These are phyloP conservation scores for Pseudococcus viburni DNA, from an alignment of 2,888 invertebrate genomes.

Conservation along the genomic window DNA sequence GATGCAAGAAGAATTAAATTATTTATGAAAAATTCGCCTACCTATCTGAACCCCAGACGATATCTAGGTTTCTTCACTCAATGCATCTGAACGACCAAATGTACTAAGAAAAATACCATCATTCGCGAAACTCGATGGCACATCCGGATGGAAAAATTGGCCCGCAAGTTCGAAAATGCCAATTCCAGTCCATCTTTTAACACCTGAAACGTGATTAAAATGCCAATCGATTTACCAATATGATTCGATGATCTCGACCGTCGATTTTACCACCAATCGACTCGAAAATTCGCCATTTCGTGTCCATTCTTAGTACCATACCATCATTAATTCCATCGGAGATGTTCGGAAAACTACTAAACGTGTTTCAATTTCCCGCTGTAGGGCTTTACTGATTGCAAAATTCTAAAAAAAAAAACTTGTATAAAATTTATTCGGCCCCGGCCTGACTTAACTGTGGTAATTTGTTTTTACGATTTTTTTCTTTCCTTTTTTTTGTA, in stretches of 20 bases:
- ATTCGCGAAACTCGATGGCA: background rate
- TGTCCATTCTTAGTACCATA: slow-evolving; percentile 27
- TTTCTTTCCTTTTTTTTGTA: slow-evolving; percentile 48
- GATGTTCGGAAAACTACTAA: slow-evolving; percentile 40
- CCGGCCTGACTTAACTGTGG: slow-evolving; percentile 63
- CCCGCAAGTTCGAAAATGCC: background rate
- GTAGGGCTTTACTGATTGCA: slow-evolving; percentile 55
- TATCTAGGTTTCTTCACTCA: background rate
- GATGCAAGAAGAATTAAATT: slow-evolving; percentile 69
- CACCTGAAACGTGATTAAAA: background rate
- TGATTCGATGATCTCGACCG: slow-evolving; percentile 43
- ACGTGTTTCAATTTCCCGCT: slow-evolving; percentile 64
- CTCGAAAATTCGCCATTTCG: slow-evolving; percentile 65
- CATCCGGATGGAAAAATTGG: too few relatives aligned
- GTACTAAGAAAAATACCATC: background rate
- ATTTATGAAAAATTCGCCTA: slow-evolving; percentile 65
- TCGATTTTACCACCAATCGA: slow-evolving; percentile 1
- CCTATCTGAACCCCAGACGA: background rate
- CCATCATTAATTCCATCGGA: slow-evolving; percentile 5
- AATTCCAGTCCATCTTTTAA: background rate
- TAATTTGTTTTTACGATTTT: slow-evolving; percentile 61
- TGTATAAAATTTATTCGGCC: slow-evolving; percentile 56
- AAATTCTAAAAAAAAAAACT: slow-evolving; percentile 28
- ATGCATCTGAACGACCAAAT: slow-evolving; percentile 33
- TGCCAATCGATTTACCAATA: slow-evolving; percentile 24